Base-by-base conservation (phyloP, 2,113 vertebrate species). In the Anhinga anhinga region DNA sequence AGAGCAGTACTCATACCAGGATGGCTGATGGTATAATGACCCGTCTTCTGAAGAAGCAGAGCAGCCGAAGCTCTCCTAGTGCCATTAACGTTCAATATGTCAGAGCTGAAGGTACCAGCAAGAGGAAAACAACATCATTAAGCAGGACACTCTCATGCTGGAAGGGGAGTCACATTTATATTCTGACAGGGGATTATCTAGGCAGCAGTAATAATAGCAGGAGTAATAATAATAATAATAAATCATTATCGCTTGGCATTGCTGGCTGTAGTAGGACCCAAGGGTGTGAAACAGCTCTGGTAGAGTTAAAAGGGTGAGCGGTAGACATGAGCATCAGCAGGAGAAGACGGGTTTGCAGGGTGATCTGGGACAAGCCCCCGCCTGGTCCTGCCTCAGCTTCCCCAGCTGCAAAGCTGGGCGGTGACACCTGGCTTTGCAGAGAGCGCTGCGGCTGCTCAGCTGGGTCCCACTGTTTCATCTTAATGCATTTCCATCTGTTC, bases 121-220 rank as follows among this genome's bases (percentile, higher is more conserved):
- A 93, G 90, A 91, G 77, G 65, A 89, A 96, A 94, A 93, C 76
- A 93, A 87, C 84, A 89, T 95, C 91, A 93, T 97, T 95, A 96
- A 94, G 91, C 62, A 85, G 89, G 87, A 96, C 95, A 67, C 85
- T 93, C 56, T 82, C 77, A 65, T 0, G 5, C 65, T 95, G 65
- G 84, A 88, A 94, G 80, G 25, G 56, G 82, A 93, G 69, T 69
- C 76, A 63, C 65, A 55, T 95, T 93, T 95, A 9, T 96, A 86
- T 94, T 80, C 92, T 93, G 95, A 90, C 90, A 86, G 62, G 71
- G 85, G 50, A 95, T 97, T 92, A 73, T 91, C 97, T 90, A 90
- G 92, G 90, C 88, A 82, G 88, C 76, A 84, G 74, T 79, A 96
- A 92, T 92, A 96, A 93, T 81, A 95, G 69, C 89, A 87, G 56